These are phyloP conservation scores for Ctenodactylus gundi DNA, from an alignment of 2,113 vertebrate species.

Conservation along the genomic window DNA sequence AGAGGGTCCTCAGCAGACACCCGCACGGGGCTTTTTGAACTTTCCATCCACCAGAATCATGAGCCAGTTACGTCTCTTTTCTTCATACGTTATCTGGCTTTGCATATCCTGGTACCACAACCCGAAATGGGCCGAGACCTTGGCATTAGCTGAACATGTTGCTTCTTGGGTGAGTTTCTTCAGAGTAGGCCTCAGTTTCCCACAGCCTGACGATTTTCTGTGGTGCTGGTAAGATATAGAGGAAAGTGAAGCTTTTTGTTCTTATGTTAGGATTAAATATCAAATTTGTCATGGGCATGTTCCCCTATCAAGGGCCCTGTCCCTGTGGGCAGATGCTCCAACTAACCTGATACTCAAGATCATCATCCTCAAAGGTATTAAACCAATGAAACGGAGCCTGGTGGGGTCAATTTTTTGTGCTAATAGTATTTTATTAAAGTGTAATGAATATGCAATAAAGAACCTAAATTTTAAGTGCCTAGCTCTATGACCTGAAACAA, in stretches of 20 bases:
- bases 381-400: neutral
- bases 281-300: no score
- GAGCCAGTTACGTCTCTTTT: neutral
- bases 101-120: neutral
- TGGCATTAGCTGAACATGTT: neutral
- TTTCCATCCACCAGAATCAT: neutral
- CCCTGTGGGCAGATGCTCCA: no score
- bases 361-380: neutral
- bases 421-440: neutral
- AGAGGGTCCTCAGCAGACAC: neutral
- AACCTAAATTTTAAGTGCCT: neutral
- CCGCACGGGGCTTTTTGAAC: neutral
- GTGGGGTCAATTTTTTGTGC: neutral
- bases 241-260: no score
- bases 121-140: neutral
- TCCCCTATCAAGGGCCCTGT: no score
- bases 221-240: no score
- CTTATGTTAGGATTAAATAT: no score
- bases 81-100: no score
- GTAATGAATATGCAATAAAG: neutral
- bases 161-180: neutral
- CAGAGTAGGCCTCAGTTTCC: neutral
- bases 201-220: neutral
- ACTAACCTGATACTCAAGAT: neutral
- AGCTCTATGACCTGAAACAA: neutral